Evolutionary conservation across 2,113 vertebrate species (phyloP), one percentile per base, ranked within the genome.

Genomic region (Tetrax tetrax): DNA sequence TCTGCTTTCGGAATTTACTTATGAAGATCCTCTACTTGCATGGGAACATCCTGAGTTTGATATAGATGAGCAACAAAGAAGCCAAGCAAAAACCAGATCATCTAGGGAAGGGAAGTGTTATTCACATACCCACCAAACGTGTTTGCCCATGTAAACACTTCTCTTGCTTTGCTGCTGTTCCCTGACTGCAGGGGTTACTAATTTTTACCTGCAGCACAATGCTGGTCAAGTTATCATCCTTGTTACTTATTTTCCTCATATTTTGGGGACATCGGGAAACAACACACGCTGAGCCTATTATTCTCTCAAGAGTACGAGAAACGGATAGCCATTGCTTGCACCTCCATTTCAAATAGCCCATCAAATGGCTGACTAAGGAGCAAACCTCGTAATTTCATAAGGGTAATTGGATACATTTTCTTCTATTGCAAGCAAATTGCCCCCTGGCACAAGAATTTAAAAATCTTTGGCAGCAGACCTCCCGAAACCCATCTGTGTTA

Each of bases 401-500:
- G 72, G 77, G 47, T 96, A 98, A 97, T 94, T 93, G 90, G 90
- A 97, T 94, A 88, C 28, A 95, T 97, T 97, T 97, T 93, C 77
- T 96, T 95, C 78, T 87, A n/a, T 93, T 91, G 77, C 87, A 96
- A 96, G 90, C 69, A 96, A 98, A 97, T 83, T 94, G 51, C 82
- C 90, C 94, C 90, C 78, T 77, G 89, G 94, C 91, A 96, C 72
- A 93, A 82, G 70, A 91, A 90, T 96, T 97, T 97, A 64, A 70
- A 94, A 96, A 93, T 93, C 76, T 96, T 97, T 98, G 97, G 83
- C 95, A 97, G 94, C 66, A 10, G 96, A 96, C 53, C 63, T 97
- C 65, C 77, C 83, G 84, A 97, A 98, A 97, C 92, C 88, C 96
- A 98, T 98, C 97, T 97, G 95, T 96, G 94, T 97, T 96, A 82